These are phyloP conservation scores for Cephalopholis sonnerati DNA, from an alignment of 2,113 vertebrate species.

Conservation along the genomic window DNA sequence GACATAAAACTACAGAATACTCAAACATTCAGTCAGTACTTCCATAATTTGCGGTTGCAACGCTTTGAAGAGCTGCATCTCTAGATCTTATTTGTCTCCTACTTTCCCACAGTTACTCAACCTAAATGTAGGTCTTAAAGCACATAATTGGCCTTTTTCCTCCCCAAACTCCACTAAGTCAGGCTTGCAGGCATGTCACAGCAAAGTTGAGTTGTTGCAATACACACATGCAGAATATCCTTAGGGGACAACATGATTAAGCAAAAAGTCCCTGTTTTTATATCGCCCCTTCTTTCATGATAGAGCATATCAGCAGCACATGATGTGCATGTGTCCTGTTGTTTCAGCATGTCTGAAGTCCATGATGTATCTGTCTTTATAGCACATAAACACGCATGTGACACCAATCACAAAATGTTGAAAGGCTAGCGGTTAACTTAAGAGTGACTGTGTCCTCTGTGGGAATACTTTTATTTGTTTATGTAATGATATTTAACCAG, in stretches of 20 bases:
- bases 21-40: background rate
- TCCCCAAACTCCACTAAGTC: conserved; percentile 36
- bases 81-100: conserved; percentile 24
- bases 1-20: conserved; percentile 16
- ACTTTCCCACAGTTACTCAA: conserved; percentile 39
- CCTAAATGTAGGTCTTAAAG: conserved; percentile 45
- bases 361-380: background rate
- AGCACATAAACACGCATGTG: background rate
- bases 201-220: conserved; percentile 6
- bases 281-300: background rate
- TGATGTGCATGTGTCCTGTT: conserved; percentile 29
- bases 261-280: background rate
- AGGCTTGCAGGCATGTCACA: conserved; percentile 37
- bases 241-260: background rate
- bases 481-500: no score
- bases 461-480: no score
- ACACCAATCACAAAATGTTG: conserved; percentile 1
- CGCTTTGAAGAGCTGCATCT: conserved; percentile 21
- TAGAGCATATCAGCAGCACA: background rate
- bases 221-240: conserved; percentile 19
- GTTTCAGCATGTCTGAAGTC: conserved; percentile 18
- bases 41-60: conserved; percentile 35
- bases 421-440: background rate
- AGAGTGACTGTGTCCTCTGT: background rate
- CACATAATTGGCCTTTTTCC: conserved; percentile 52